Percentiles rank a stretch among this genome's conserved stretches.
Evolutionary conservation across 2,113 vertebrate species (phyloP).

Genomic region (Sakesphorus luctuosus): DNA sequence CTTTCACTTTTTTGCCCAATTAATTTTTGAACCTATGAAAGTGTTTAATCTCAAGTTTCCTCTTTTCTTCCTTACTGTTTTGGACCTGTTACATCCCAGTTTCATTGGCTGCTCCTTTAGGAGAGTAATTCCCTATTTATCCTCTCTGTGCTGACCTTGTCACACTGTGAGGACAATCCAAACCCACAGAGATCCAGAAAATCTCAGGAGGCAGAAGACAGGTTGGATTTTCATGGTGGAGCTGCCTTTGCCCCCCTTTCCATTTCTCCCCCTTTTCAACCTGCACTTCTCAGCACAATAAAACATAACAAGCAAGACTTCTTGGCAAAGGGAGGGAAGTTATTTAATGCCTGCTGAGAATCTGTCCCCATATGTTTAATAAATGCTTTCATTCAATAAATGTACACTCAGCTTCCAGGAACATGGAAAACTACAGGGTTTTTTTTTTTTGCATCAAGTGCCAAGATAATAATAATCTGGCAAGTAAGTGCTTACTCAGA

Average conservation of each 20-base stretch:
- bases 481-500: conserved; percentile 22
- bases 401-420: conserved; percentile 39
- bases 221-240: neutral
- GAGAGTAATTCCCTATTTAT: neutral
- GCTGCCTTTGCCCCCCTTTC: neutral
- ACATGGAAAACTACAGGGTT: conserved; percentile 15
- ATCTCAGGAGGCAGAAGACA: neutral
- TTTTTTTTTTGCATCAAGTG: conserved; percentile 12
- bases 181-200: neutral
- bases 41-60: neutral
- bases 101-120: neutral
- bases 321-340: conserved; percentile 25
- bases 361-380: conserved; percentile 48
- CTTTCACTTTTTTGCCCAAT: neutral
- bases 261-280: neutral
- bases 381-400: conserved; percentile 56
- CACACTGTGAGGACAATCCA: neutral
- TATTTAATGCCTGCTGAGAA: conserved; percentile 50
- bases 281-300: conserved; percentile 34
- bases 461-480: conserved; percentile 58
- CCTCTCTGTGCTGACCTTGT: neutral
- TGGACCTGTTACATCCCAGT: neutral
- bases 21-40: neutral
- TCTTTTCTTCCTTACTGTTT: neutral
- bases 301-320: conserved; percentile 3